A percentile compares a stretch with the other conserved stretches of the same genome.
These are phyloP conservation scores for Cephus pygmeus DNA, from an alignment of 2,888 invertebrate genomes.

Conservation along the genomic window DNA sequence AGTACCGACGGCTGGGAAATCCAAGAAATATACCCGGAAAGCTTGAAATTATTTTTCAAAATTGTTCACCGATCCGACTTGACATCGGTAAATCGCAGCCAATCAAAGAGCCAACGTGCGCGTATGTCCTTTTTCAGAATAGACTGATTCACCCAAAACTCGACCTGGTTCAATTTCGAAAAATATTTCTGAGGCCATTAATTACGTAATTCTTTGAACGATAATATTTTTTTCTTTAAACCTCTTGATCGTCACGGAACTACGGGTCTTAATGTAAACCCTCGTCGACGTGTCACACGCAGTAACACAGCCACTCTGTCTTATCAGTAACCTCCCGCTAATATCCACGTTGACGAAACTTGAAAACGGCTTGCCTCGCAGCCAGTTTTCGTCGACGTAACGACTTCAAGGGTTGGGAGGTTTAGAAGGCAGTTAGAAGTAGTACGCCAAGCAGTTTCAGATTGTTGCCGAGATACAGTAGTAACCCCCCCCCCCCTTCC, in stretches of 20 bases:
- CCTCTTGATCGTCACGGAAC: neutral
- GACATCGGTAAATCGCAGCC: neutral
- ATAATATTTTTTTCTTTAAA: neutral
- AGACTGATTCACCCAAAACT: neutral
- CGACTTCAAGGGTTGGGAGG: neutral
- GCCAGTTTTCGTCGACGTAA: slow-evolving; percentile 1
- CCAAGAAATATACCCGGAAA: neutral
- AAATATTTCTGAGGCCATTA: neutral
- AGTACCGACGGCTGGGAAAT: neutral
- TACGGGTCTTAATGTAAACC: neutral
- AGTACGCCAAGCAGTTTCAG: slow-evolving; percentile 34
- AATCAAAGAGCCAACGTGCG: neutral
- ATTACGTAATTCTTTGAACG: too few species aligned
- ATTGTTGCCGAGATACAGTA: slow-evolving; percentile 41
- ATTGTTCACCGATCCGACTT: neutral
- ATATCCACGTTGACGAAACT: neutral
- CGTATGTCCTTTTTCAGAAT: neutral
- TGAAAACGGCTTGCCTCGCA: neutral
- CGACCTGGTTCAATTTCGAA: neutral
- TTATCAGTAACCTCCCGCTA: neutral
- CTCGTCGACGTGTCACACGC: neutral
- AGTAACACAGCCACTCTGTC: neutral
- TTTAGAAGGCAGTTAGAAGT: slow-evolving; percentile 21
- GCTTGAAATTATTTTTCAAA: neutral
- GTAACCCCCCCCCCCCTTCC: slow-evolving; percentile 8